These are phyloP conservation scores for Salvelinus sp. DNA, from an alignment of 2,113 vertebrate species.

Conservation along the genomic window DNA sequence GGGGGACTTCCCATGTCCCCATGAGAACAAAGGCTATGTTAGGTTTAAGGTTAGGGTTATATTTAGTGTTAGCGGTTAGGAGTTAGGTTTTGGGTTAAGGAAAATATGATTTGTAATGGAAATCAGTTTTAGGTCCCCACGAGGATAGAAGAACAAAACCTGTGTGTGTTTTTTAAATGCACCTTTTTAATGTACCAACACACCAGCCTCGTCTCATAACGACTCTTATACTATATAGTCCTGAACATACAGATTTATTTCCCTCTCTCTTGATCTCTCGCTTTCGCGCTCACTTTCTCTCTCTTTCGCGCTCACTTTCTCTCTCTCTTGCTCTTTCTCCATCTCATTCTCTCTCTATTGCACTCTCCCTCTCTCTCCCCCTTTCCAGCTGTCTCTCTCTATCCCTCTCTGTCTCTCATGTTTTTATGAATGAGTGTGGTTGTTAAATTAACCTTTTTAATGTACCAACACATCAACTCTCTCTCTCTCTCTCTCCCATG, in stretches of 20 bases:
- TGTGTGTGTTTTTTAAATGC: constrained; percentile 10
- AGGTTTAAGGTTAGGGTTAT: too few relatives aligned
- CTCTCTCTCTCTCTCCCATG: not conserved
- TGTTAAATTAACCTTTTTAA: too few relatives aligned
- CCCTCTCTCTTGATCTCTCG: not conserved
- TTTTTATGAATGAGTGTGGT: not conserved
- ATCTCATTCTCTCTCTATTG: constrained; percentile 7
- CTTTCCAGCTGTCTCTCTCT: constrained; percentile 37
- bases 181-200: constrained; percentile 42
- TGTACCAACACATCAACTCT: not conserved
- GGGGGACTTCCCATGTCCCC: too few relatives aligned
- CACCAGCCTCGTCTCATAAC: constrained; percentile 33
- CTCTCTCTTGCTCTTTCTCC: too few relatives aligned
- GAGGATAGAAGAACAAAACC: not conserved
- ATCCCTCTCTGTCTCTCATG: constrained; percentile 34
- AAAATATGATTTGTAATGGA: too few relatives aligned
- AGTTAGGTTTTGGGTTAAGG: not conserved
- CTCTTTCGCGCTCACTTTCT: too few relatives aligned
- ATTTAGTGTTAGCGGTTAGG: constrained; percentile 1
- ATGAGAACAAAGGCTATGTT: too few relatives aligned
- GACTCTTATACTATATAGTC: not conserved
- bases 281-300: too few relatives aligned
- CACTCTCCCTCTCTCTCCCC: constrained; percentile 20
- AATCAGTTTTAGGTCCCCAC: too few relatives aligned
- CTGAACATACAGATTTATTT: not conserved